A percentile compares a stretch with the other conserved stretches of the same genome.
Conservation (phyloP, 1,140 invertebrate genomes). For the roundworm (Caenorhabditis elegans) region WBcel235 BX284605.5:9984501-9985000, state of each 20-base stretch:
- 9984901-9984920: too few relatives aligned
- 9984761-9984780: conserved; percentile 21
- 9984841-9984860: too few relatives aligned
- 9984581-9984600: conserved; percentile 35
- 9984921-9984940: background rate
- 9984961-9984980: background rate
- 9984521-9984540: conserved; percentile 32
- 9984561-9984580: conserved; percentile 38
- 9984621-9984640: conserved; percentile 37
- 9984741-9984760: conserved; percentile 20
- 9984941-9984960: background rate
- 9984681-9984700: background rate
- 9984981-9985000: background rate
- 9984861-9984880: too few relatives aligned
- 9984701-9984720: background rate
- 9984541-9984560: conserved; percentile 42
- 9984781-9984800: conserved; percentile 30
- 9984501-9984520: conserved; percentile 50
- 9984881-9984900: too few relatives aligned
- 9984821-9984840: background rate
- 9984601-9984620: conserved; percentile 19
- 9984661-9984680: conserved; percentile 25
- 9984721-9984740: conserved; percentile 38
- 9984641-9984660: conserved; percentile 26
- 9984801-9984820: background rate